These are phyloP conservation scores for Nesometra sesokonis DNA, from an alignment of 35 echinoderm and acorn worm species.

Conservation along the genomic window DNA sequence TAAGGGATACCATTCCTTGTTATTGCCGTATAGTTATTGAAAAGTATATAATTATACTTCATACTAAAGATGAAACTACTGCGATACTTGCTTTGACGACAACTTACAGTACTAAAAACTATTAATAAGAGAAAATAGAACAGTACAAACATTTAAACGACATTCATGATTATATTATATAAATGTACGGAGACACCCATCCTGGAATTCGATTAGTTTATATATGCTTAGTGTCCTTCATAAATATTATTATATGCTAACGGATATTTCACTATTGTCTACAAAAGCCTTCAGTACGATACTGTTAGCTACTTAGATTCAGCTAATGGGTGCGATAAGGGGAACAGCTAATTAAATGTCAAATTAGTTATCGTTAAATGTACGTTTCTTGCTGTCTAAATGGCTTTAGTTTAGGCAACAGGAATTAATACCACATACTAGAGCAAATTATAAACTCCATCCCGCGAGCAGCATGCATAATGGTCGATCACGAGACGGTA, in stretches of 20 bases:
- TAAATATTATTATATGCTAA: neutral
- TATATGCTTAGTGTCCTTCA: neutral
- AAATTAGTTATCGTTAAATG: conserved; percentile 1
- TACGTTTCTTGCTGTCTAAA: neutral
- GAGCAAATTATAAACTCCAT: neutral
- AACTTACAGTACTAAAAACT: too few relatives aligned
- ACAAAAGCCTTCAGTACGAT: neutral
- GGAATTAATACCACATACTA: neutral
- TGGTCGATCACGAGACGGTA: neutral
- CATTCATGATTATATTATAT: neutral
- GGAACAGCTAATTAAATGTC: neutral
- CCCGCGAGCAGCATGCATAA: neutral
- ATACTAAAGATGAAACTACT: too few relatives aligned
- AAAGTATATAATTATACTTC: too few relatives aligned
- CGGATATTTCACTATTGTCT: neutral
- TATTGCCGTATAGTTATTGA: too few relatives aligned
- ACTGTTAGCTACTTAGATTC: neutral
- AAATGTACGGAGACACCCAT: neutral
- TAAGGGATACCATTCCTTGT: too few relatives aligned
- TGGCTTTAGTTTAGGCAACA: neutral
- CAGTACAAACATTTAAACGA: neutral
- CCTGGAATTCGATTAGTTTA: neutral
- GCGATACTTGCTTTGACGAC: too few relatives aligned
- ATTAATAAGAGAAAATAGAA: too few relatives aligned
- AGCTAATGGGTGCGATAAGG: neutral